A percentile compares a stretch with the other conserved stretches of the same genome.
These are phyloP conservation scores for Oppia nitens DNA, from an alignment of 1,140 invertebrate genomes.

Conservation along the genomic window DNA sequence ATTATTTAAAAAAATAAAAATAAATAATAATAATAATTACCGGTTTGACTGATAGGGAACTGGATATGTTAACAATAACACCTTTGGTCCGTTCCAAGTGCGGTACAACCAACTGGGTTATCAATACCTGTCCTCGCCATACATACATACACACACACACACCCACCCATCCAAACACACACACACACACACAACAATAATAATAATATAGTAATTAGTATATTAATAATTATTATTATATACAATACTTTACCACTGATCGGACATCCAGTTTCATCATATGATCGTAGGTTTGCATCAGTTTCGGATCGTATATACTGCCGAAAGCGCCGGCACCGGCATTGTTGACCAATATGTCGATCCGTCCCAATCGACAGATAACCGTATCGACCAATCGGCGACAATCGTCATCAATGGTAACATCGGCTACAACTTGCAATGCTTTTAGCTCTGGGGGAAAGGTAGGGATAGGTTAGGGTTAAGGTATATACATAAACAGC, in stretches of 20 bases:
- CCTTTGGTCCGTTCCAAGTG: constrained; percentile 61
- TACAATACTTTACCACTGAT: constrained; percentile 3
- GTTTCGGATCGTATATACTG: constrained; percentile 1
- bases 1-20: constrained; percentile 27
- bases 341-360: constrained; percentile 14
- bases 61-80: constrained; percentile 73
- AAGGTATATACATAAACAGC: neutral
- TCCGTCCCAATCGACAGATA: constrained; percentile 74
- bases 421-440: constrained; percentile 54
- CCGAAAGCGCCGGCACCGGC: constrained; percentile 3
- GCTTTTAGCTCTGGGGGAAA: neutral
- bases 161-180: too few relatives aligned
- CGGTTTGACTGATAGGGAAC: constrained; percentile 58
- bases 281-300: constrained; percentile 4
- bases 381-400: constrained; percentile 61
- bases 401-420: constrained; percentile 68
- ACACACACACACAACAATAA: too few relatives aligned
- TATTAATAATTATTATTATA: too few relatives aligned
- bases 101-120: constrained; percentile 64
- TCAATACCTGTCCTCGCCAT: neutral
- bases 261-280: constrained; percentile 7
- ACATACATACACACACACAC: too few relatives aligned
- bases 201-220: too few relatives aligned
- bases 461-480: neutral
- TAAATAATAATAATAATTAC: constrained; percentile 30